Base-by-base conservation (phyloP, 2,113 vertebrate species). In the Thunnus thynnus region DNA sequence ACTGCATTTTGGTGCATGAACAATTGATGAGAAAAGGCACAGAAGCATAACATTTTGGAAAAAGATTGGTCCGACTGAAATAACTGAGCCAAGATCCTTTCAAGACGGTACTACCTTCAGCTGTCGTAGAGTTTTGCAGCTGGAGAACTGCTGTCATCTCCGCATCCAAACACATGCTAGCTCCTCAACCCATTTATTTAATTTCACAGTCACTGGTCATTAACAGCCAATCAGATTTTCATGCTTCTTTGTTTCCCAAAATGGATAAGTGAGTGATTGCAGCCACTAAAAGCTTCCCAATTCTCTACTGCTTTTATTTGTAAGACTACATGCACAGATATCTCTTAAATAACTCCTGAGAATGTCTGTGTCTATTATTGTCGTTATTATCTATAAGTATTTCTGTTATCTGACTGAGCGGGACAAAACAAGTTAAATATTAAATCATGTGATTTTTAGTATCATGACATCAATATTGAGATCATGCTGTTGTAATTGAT, bases 101-200 rank as follows among this genome's bases (percentile, higher is more conserved):
- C 27, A 72, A 25, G 65, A 62, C 20, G 63, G 41, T 56, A n/a
- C 44, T 22, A 54, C 55, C 13, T 16, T 73, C 76, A 87, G 80
- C 85, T 81, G 86, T 83, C 13, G 0, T 13, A 30, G 12, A 73
- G 51, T 68, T 22, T 66, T 58, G 54, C 74, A 88, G 83, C 85
- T 86, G 72, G 52, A 86, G 61, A 76, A 25, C 30, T 70, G 79
- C 82, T 67, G 52, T 86, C 65, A 66, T 62, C 75, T 61, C 46
- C 5, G 22, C 60, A 44, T 56, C 65, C 12, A 63, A 72, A 11
- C 11, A 71, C 60, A 51, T 6, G 20, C 20, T 62, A 62, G 50
- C 58, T 74, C 14, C 57, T 48, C 36, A n/a, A 32, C 25, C 48
- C 2, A 4, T 47, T 65, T 48, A 55, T 51, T 72, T 66, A 10